Evolutionary conservation across 2,888 invertebrate species (phyloP).

Genomic region (Macrophya annulata): DNA sequence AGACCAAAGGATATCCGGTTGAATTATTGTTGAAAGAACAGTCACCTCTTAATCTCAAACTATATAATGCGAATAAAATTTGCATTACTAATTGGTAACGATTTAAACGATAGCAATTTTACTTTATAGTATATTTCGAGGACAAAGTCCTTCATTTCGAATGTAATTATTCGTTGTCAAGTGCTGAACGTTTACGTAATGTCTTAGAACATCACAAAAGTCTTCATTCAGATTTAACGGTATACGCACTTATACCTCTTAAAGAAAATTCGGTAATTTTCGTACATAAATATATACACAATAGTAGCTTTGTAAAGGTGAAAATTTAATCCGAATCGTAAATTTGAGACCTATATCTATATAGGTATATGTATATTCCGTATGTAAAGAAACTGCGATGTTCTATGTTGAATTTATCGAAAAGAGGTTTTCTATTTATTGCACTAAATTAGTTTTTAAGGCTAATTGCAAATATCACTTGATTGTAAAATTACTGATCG

Average conservation of each 20-base stretch:
- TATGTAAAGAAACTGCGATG: too few relatives aligned
- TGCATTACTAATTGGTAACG: not conserved
- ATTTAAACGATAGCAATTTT: not conserved
- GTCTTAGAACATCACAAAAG: not conserved
- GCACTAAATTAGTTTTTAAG: not conserved
- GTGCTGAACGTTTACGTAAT: not conserved
- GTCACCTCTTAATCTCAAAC: not conserved
- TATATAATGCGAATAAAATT: not conserved
- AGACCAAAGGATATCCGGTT: not conserved
- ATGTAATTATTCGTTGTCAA: not conserved
- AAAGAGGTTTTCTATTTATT: not conserved
- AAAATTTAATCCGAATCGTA: not conserved
- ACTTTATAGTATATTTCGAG: not conserved
- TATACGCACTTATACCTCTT: too few relatives aligned
- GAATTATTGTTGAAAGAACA: not conserved
- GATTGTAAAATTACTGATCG: not conserved
- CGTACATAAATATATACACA: not conserved
- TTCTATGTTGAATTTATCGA: too few relatives aligned
- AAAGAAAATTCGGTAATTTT: not conserved
- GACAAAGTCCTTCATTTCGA: not conserved
- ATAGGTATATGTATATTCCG: too few relatives aligned
- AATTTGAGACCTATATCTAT: too few relatives aligned
- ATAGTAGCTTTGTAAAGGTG: not conserved
- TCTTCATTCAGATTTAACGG: too few relatives aligned
- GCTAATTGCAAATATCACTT: not conserved